These are phyloP conservation scores for Plectropomus leopardus DNA, from an alignment of 2,113 vertebrate species.

Conservation along the genomic window DNA sequence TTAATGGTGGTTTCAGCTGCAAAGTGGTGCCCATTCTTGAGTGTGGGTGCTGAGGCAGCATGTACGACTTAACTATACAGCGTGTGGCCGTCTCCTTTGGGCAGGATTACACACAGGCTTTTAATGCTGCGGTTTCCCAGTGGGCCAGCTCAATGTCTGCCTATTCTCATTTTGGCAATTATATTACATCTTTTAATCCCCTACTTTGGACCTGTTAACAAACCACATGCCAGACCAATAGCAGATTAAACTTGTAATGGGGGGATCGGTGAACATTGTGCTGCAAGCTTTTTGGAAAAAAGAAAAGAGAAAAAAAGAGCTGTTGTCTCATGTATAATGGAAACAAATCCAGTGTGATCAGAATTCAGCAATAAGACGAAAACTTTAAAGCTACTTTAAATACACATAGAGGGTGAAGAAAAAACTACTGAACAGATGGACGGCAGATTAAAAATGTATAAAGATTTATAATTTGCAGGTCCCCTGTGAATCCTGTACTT, in stretches of 20 bases:
- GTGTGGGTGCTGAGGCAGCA: constrained; percentile 36
- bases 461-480: neutral
- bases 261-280: constrained; percentile 29
- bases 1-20: constrained; percentile 32
- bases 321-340: constrained; percentile 52
- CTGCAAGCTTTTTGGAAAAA: constrained; percentile 15
- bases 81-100: constrained; percentile 59
- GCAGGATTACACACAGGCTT: constrained; percentile 67
- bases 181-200: constrained; percentile 76
- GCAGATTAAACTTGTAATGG: constrained; percentile 63
- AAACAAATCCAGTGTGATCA: constrained; percentile 23
- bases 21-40: constrained; percentile 18
- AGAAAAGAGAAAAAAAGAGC: constrained; percentile 1
- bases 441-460: neutral
- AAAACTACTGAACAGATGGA: constrained; percentile 26
- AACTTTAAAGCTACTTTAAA: constrained; percentile 27
- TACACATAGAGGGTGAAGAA: neutral
- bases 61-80: constrained; percentile 33
- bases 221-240: constrained; percentile 55
- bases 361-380: constrained; percentile 22
- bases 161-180: constrained; percentile 72
- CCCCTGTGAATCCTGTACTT: neutral
- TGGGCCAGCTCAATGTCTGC: constrained; percentile 63
- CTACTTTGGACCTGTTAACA: constrained; percentile 62
- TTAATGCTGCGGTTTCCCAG: constrained; percentile 39